Evolutionary conservation across 2,113 vertebrate genomes (phyloP), one percentile per base, ranked within the genome.

Genomic region (Pseudopipra pipra): DNA sequence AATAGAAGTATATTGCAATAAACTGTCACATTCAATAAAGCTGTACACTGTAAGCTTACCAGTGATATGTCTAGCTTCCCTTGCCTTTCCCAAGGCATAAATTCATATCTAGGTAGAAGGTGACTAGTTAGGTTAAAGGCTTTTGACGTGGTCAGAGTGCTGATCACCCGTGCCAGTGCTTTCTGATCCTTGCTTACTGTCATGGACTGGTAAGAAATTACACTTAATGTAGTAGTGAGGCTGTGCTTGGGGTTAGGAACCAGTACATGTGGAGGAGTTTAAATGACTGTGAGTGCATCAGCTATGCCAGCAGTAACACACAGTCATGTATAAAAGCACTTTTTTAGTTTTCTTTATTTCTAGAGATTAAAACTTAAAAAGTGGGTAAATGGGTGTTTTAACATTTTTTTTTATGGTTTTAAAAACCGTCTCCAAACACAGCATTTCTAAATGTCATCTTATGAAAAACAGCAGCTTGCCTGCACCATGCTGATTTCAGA

Each of bases 261-360:
- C 5, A 15, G 27, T 14, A 5, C 6, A 1, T 4, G 21, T 0
- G 2, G 43, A 52, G 31, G 55, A 39, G 13, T 65, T 74, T 14
- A 47, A 65, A 19, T 43, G 16, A 27, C 14, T 14, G 11, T 12
- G n/a, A 17, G 5, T 56, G 21, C 5, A 4, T 37, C 24, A 41
- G 20, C 58, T 70, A 0, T 67, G 33, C 30, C 44, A 54, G 24
- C 22, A 37, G 31, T 44, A 82, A 15, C 46, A n/a, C 28, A 62
- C 12, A 25, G 6, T 43, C 35, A 2, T 30, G 3, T 52, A 21
- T 58, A 62, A 61, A 89, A 82, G 13, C 28, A 35, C 10, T 65
- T 73, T 20, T 2, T 23, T 44, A 14, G 7, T 44, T 81, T 41
- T 37, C 30, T 79, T 28, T 72, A 11, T 75, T 85, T 11, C 15